A percentile compares a stretch with the other conserved stretches of the same genome.
These are phyloP conservation scores for Synodontis membranacea DNA, from an alignment of 2,113 vertebrate genomes.

Conservation along the genomic window DNA sequence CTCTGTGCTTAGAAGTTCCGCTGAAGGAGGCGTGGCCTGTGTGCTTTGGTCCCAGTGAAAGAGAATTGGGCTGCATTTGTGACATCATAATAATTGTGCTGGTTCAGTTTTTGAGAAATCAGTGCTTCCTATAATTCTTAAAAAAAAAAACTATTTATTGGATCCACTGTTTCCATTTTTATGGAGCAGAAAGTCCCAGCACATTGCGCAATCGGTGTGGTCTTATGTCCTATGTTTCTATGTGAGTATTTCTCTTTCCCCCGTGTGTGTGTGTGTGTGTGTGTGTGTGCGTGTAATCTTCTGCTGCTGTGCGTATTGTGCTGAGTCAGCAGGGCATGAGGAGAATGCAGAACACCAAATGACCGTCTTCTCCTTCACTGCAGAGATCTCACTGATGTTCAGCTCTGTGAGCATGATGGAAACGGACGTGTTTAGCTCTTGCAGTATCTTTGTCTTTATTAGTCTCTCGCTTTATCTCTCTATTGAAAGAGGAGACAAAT, in stretches of 20 bases:
- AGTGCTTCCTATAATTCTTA: background rate
- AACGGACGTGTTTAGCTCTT: background rate
- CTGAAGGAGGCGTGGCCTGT: background rate
- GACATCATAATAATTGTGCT: background rate
- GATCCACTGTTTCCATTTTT: background rate
- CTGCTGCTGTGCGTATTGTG: slow-evolving; percentile 66
- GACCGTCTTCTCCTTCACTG: slow-evolving; percentile 45
- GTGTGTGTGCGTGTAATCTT: slow-evolving; percentile 62
- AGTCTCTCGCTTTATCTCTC: background rate
- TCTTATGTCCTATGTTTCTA: background rate
- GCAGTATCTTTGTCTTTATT: background rate
- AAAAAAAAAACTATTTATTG: background rate
- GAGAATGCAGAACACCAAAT: slow-evolving; percentile 67
- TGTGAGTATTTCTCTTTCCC: background rate
- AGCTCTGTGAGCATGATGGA: background rate
- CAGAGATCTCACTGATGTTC: background rate
- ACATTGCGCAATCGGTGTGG: background rate
- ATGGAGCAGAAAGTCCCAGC: no score
- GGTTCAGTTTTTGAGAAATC: no score
- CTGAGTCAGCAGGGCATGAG: slow-evolving; percentile 74
- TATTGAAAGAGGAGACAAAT: background rate
- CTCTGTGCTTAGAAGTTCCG: background rate
- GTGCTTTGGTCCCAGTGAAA: background rate
- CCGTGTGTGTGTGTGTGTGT: slow-evolving; percentile 41
- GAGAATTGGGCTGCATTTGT: background rate